Base-by-base conservation (phyloP, 2,113 vertebrate species). In the Paracanthobrama guichenoti region DNA sequence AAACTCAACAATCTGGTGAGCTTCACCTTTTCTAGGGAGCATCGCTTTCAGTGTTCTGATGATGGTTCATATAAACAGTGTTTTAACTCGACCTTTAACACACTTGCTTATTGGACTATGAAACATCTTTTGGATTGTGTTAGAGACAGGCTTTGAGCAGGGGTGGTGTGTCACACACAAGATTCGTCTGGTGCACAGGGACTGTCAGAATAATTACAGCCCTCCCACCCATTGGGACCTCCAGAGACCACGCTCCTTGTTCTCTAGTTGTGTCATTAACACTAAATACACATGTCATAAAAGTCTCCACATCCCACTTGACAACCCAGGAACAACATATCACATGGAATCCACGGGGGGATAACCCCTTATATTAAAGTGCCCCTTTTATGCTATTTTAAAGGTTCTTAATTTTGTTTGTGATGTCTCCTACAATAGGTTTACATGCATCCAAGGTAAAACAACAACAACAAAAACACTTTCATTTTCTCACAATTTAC, bases 251-350 rank as follows among this genome's bases (percentile, higher is more conserved):
- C 79, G 79, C 55, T 69, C 13, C 85, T 81, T 64, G 81, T 82
- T 93, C 92, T 88, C 89, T 85, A 88, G 87, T 88, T 91, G 91
- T 91, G 90, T 91, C 89, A 93, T 93, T 93, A 93, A 87, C 87
- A 90, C 73, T 71, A 55, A 66, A 35, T n/a, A 84, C 87, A 83
- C 88, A 88, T 93, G 91, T 92, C 91, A 90, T 88, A 91, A 76
- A 78, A 39, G 35, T 12, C 20, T 60, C 4, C 35, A 42, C 76
- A 62, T 44, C 35, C 76, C 76, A 39, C 53, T 60, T 44, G 55
- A 60, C 76, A 79, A 60, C 35, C 35, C 55, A 60, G 22, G 0
- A 60, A 57, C 28, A 39, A 71, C 50, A 76, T 57, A 28, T 13
- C 60, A 64, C 12, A 28, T 39, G 18, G 31, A 69, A 39, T 39